A percentile compares a stretch with the other conserved stretches of the same genome.
phyloP scores from a whole-genome alignment of 2,888 invertebrate genomes.

The Deilephila elpenor region DNA sequence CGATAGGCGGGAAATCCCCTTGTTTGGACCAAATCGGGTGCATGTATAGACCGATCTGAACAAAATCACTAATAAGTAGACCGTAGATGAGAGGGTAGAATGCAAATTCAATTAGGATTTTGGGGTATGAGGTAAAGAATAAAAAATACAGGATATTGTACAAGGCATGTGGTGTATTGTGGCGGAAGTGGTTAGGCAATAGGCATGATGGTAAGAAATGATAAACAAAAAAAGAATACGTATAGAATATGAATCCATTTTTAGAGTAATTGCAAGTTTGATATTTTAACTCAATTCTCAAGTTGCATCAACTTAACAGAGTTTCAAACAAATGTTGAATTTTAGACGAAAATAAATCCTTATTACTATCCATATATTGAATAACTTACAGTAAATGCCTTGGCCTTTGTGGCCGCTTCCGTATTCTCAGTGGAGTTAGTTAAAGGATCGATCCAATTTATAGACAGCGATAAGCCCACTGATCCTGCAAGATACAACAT shows the following conservation, averaged over 20 bases:
- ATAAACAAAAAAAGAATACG: no score
- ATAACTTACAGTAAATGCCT: constrained; percentile 64
- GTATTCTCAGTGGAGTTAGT: constrained; percentile 61
- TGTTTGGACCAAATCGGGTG: constrained; percentile 75
- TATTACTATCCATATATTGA: neutral
- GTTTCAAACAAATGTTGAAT: no score
- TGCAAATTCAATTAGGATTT: no score
- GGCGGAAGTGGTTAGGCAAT: no score
- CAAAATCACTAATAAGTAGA: neutral
- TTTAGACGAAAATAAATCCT: no score
- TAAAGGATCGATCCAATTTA: constrained; percentile 67
- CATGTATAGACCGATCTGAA: constrained; percentile 71
- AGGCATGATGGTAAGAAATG: no score
- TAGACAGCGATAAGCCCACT: constrained; percentile 64
- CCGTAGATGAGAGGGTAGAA: neutral
- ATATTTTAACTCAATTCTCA: neutral
- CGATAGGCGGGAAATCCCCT: constrained; percentile 77
- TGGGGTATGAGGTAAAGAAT: no score
- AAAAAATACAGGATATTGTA: no score
- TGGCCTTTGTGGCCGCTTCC: constrained; percentile 63
- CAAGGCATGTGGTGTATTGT: no score
- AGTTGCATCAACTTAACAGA: no score
- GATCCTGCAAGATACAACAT: constrained; percentile 54
- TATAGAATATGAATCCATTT: no score
- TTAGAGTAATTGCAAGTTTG: no score